Percentiles rank a stretch among this genome's conserved stretches.
Evolutionary conservation across 2,113 vertebrate genomes (phyloP).

Genomic region (Glareola pratincola): DNA sequence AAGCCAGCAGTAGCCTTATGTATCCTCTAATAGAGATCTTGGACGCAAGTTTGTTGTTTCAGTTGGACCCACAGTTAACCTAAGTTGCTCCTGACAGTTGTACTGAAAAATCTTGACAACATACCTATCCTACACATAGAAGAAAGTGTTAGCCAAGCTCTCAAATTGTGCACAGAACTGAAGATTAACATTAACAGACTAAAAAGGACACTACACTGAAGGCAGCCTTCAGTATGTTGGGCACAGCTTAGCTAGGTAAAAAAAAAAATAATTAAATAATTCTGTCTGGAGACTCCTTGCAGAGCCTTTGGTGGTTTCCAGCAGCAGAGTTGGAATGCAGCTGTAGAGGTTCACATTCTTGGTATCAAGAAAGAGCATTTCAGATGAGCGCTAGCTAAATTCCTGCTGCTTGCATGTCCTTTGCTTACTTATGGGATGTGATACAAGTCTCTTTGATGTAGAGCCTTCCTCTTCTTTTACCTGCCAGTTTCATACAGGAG

Average conservation of each 20-base stretch:
- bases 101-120: not conserved
- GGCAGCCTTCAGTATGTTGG: not conserved
- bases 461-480: not conserved
- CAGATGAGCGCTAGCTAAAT: not conserved
- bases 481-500: not conserved
- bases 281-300: not conserved
- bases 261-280: too few species aligned
- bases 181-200: not conserved
- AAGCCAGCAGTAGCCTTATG: not conserved
- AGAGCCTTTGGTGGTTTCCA: not conserved
- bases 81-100: not conserved
- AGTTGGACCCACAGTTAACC: not conserved
- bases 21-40: not conserved
- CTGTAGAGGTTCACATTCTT: not conserved
- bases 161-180: not conserved
- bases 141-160: not conserved
- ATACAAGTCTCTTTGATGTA: not conserved
- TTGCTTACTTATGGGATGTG: not conserved
- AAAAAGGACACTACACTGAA: not conserved
- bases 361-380: not conserved
- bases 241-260: not conserved
- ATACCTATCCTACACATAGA: not conserved
- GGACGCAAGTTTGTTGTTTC: not conserved
- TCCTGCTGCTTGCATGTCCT: not conserved
- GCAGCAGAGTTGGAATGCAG: not conserved